Conservation (phyloP, 2,888 invertebrate genomes). For the Lissocephala sabroskyi region DNA sequence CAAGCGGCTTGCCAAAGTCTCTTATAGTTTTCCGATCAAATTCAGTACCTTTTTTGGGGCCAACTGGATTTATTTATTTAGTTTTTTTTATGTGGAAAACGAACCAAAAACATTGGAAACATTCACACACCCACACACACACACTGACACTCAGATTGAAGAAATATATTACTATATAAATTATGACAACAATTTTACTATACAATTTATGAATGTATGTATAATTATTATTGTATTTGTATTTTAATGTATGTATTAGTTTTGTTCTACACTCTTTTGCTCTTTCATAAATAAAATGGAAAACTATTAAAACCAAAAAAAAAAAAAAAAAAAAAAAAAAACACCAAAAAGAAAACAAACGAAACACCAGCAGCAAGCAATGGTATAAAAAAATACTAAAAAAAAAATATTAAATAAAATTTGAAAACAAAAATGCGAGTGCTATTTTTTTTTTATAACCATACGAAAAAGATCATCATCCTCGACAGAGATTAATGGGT, state of each 20-base stretch:
- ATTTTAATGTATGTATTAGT: constrained; percentile 69
- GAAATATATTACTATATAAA: constrained; percentile 4
- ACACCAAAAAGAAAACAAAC: constrained; percentile 7
- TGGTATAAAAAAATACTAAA: constrained; percentile 40
- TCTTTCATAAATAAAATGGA: constrained; percentile 60
- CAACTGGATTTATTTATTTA: too few species aligned
- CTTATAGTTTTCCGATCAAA: too few species aligned
- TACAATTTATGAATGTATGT: constrained; percentile 39
- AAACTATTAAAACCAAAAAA: constrained; percentile 26
- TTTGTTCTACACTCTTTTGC: constrained; percentile 69
- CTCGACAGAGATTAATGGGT: too few species aligned
- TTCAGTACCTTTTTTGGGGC: too few species aligned
- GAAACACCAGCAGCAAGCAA: constrained; percentile 39
- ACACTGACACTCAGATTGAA: not conserved
- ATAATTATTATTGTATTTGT: constrained; percentile 68
- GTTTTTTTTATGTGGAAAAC: too few species aligned
- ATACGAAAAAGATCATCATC: too few species aligned
- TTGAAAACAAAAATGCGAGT: constrained; percentile 8
- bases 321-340: constrained; percentile 3
- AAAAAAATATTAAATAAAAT: constrained; percentile 26
- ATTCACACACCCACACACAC: not conserved
- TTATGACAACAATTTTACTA: not conserved
- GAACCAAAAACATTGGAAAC: not conserved
- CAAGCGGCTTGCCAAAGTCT: too few species aligned
- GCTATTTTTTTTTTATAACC: too few species aligned